Conservation (phyloP, 2,113 vertebrate genomes). For the Dunckerocampus dactyliophorus region DNA sequence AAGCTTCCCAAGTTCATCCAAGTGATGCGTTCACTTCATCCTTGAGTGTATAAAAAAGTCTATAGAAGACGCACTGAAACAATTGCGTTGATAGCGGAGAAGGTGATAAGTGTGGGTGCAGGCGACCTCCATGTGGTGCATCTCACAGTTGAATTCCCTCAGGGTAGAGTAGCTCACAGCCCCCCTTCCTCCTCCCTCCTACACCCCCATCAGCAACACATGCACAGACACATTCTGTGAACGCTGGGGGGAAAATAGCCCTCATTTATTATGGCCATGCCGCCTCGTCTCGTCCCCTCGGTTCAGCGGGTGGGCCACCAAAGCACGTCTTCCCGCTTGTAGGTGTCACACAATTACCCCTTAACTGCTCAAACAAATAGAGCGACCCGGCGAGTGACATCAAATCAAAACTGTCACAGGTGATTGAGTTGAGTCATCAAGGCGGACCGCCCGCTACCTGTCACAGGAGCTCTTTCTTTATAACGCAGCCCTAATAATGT, state of each 20-base stretch:
- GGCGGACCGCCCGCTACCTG: conserved; percentile 73
- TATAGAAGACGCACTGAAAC: conserved; percentile 35
- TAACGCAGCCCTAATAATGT: conserved; percentile 96
- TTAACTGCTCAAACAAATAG: conserved; percentile 99
- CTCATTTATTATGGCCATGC: conserved; percentile 81
- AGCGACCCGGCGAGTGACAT: conserved; percentile 94
- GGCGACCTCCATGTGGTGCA: conserved; percentile 61
- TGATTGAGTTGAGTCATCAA: conserved; percentile 99
- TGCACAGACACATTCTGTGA: conserved; percentile 45
- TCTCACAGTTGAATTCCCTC: conserved; percentile 65
- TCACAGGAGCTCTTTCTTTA: conserved; percentile 70
- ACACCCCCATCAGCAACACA: conserved; percentile 45
- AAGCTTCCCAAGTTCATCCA: conserved; percentile 24
- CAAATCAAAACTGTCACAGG: conserved; percentile 99
- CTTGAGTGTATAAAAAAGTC: conserved; percentile 7
- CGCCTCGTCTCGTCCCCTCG: conserved; percentile 69
- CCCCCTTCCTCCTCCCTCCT: conserved; percentile 26
- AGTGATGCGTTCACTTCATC: conserved; percentile 30
- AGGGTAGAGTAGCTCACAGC: conserved; percentile 63
- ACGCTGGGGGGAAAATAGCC: conserved; percentile 69
- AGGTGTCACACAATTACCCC: conserved; percentile 99
- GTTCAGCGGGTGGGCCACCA: conserved; percentile 72
- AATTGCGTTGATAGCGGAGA: conserved; percentile 38
- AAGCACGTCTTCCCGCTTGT: conserved; percentile 76
- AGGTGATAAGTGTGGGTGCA: conserved; percentile 51